Conservation (phyloP, 2,888 invertebrate genomes). For the Argynnis bischoffii region DNA sequence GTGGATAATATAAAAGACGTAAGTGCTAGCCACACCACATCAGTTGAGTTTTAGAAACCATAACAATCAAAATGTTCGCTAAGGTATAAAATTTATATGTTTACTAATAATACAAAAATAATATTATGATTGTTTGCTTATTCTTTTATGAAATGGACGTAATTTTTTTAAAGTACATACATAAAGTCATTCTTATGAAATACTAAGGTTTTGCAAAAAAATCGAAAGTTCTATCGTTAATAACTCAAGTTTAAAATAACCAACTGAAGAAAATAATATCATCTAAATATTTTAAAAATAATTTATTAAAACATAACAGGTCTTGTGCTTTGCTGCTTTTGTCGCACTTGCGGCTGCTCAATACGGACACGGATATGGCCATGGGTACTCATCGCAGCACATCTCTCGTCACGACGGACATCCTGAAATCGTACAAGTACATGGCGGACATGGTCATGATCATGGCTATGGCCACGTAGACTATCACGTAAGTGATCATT, state of each 20-base stretch:
- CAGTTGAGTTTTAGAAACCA: conserved; percentile 41
- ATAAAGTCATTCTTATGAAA: no score
- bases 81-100: conserved; percentile 19
- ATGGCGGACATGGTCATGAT: conserved; percentile 27
- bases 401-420: conserved; percentile 46
- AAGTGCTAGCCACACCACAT: conserved; percentile 39
- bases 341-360: conserved; percentile 44
- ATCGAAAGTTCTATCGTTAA: no score
- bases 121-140: neutral
- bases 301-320: conserved; percentile 34
- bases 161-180: neutral
- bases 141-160: neutral
- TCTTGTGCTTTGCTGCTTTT: conserved; percentile 42
- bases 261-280: no score
- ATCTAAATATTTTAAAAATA: neutral
- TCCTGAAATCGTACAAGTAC: conserved; percentile 34
- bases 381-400: conserved; percentile 45
- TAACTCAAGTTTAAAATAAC: no score
- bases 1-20: conserved; percentile 46
- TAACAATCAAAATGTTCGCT: conserved; percentile 33
- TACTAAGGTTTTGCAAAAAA: no score
- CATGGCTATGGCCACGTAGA: conserved; percentile 28
- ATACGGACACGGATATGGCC: conserved; percentile 47
- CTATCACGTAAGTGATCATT: conserved; percentile 23
- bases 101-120: neutral